Evolutionary conservation across 2,888 invertebrate species (phyloP).

Genomic region (Patella depressa): DNA sequence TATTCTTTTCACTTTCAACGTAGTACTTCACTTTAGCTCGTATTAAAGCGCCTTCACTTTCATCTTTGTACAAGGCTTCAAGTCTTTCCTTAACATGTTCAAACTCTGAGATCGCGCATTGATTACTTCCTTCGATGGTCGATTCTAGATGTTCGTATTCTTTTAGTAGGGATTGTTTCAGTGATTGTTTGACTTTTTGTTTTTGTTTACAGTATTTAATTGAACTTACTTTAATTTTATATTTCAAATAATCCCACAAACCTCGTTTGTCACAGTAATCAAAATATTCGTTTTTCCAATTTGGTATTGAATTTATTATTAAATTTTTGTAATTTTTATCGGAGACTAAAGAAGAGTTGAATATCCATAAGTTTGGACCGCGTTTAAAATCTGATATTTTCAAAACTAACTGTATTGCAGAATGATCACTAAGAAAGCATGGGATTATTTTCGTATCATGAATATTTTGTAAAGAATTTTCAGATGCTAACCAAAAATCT

Average conservation of each 20-base stretch:
- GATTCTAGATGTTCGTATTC: constrained; percentile 2
- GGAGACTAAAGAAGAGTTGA: too few species aligned
- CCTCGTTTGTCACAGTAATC: neutral
- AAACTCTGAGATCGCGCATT: neutral
- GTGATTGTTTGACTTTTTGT: neutral
- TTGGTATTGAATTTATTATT: neutral
- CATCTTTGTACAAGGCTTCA: neutral
- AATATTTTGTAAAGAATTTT: neutral
- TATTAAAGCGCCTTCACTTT: constrained; percentile 21
- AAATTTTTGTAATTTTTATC: neutral
- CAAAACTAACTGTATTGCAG: neutral
- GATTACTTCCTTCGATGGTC: too few species aligned
- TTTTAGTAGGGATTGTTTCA: neutral
- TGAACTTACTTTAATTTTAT: neutral
- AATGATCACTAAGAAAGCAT: neutral
- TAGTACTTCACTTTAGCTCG: constrained; percentile 13
- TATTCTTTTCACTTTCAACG: constrained; percentile 25
- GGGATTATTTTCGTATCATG: neutral
- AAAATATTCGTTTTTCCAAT: neutral
- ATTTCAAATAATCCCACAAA: neutral
- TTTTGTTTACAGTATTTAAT: constrained; percentile 3
- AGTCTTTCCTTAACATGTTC: constrained; percentile 8
- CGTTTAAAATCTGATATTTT: neutral
- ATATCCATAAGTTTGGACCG: neutral
- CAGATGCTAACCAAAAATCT: neutral